These are phyloP conservation scores for Cassiopea xamachana DNA, from an alignment of 30 jellyfish, hydroid and myxozoan species.

Conservation along the genomic window DNA sequence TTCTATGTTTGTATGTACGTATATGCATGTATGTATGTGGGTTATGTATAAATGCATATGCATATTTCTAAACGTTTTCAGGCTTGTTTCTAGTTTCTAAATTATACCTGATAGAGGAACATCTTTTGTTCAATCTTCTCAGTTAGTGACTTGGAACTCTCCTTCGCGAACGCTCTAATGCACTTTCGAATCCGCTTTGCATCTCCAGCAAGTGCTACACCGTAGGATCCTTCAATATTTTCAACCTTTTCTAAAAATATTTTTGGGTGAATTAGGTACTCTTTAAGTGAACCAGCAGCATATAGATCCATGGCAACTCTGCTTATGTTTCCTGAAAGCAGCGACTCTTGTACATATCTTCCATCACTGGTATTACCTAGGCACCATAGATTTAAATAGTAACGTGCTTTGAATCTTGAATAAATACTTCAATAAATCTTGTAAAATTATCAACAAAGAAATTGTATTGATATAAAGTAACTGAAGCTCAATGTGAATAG, in stretches of 20 bases:
- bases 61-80: too few relatives aligned
- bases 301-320: slow-evolving; percentile 26
- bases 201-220: slow-evolving; percentile 56
- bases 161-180: slow-evolving; percentile 25
- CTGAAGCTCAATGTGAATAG: too few relatives aligned
- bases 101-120: neutral
- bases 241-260: neutral
- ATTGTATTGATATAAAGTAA: too few relatives aligned
- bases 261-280: slow-evolving; percentile 17
- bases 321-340: slow-evolving; percentile 48
- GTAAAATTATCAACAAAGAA: too few relatives aligned
- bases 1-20: neutral
- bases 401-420: too few relatives aligned
- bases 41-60: too few relatives aligned
- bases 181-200: slow-evolving; percentile 38
- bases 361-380: slow-evolving; percentile 47
- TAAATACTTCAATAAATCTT: too few relatives aligned
- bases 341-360: slow-evolving; percentile 8
- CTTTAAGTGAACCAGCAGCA: slow-evolving; percentile 20
- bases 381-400: too few relatives aligned
- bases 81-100: too few relatives aligned
- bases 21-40: too few relatives aligned
- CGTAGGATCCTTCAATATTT: slow-evolving; percentile 37
- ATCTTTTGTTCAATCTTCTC: neutral
- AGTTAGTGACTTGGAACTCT: neutral